These are phyloP conservation scores for Drosophila sordidapex DNA, from an alignment of 2,888 invertebrate genomes.

Conservation along the genomic window DNA sequence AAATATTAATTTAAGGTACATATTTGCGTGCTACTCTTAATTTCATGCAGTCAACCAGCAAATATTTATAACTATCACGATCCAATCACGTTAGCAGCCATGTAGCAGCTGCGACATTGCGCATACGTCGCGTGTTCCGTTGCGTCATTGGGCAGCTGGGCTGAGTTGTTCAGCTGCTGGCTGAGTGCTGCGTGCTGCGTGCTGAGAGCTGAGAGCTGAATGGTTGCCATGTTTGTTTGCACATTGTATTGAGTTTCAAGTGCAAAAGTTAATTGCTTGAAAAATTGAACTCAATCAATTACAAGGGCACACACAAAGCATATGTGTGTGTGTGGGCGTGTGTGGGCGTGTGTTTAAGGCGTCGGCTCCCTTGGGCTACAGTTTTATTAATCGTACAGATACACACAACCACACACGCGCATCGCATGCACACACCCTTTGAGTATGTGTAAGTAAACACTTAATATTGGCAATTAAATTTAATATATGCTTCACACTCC, in stretches of 20 bases:
- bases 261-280: conserved; percentile 75
- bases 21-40: background rate
- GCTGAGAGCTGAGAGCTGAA: conserved; percentile 5
- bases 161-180: background rate
- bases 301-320: conserved; percentile 36
- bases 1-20: background rate
- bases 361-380: conserved; percentile 13
- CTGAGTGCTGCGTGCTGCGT: background rate
- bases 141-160: conserved; percentile 15
- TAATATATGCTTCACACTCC: conserved; percentile 32
- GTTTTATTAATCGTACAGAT: conserved; percentile 15
- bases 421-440: conserved; percentile 23
- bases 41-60: conserved; percentile 7
- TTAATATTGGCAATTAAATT: conserved; percentile 64
- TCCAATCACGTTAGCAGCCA: conserved; percentile 21
- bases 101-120: conserved; percentile 30
- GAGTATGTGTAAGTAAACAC: conserved; percentile 31
- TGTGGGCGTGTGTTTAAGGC: background rate
- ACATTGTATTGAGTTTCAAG: conserved; percentile 66
- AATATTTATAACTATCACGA: conserved; percentile 18
- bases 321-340: background rate
- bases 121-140: conserved; percentile 39
- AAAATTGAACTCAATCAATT: conserved; percentile 79
- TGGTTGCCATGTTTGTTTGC: conserved; percentile 58
- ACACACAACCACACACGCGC: background rate